Percentiles rank a stretch among this genome's conserved stretches.
Conservation (phyloP, 2,113 vertebrate genomes). For the Progne subis region DNA sequence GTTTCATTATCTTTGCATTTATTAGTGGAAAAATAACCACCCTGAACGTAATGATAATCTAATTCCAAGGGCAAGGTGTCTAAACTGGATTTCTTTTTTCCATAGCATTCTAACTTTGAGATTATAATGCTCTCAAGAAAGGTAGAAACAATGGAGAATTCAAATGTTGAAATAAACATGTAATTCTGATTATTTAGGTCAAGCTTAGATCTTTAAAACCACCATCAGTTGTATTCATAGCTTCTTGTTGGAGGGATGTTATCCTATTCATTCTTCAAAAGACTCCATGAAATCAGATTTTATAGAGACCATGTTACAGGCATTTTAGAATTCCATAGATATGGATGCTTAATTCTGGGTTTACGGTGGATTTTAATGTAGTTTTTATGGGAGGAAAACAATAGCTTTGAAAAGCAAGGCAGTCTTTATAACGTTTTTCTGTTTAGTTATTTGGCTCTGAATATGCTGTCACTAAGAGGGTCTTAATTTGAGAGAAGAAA, state of each 20-base stretch:
- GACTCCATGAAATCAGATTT: background rate
- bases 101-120: background rate
- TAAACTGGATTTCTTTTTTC: background rate
- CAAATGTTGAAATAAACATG: background rate
- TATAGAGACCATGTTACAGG: too few species aligned
- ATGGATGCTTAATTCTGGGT: background rate
- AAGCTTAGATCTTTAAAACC: background rate
- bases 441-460: background rate
- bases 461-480: background rate
- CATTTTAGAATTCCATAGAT: background rate
- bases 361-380: background rate
- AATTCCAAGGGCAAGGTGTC: background rate
- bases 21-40: background rate
- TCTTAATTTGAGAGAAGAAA: background rate
- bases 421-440: background rate
- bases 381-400: background rate
- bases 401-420: background rate
- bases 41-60: background rate
- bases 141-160: background rate
- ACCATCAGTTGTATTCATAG: background rate
- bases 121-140: background rate
- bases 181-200: background rate
- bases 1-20: background rate
- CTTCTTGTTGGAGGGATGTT: background rate
- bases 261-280: background rate